Percentiles rank a stretch among this genome's conserved stretches.
Conservation (phyloP, 2,797 vertebrate species). For the Dermochelys coriacea region DNA sequence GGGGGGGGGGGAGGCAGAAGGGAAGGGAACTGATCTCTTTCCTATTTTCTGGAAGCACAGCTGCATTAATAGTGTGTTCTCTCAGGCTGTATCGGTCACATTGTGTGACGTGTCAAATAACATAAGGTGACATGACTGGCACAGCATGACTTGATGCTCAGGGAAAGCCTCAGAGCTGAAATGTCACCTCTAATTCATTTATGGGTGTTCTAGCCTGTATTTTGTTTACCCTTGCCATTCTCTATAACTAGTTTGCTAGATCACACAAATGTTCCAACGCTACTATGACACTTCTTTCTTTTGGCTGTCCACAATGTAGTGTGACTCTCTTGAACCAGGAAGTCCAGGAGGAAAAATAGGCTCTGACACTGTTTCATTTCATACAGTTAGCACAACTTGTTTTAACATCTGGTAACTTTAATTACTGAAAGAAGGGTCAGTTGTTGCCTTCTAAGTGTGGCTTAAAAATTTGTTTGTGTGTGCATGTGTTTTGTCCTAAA, state of each 20-base stretch:
- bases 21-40: constrained; percentile 58
- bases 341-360: background rate
- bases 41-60: constrained; percentile 44
- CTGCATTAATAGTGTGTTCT: constrained; percentile 37
- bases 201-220: constrained; percentile 26
- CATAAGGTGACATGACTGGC: constrained; percentile 36
- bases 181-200: constrained; percentile 63
- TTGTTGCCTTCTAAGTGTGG: background rate
- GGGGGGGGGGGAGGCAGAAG: background rate
- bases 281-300: background rate
- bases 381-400: background rate
- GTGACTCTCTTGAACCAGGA: background rate
- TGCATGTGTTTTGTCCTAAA: background rate
- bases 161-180: constrained; percentile 40
- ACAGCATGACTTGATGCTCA: constrained; percentile 15
- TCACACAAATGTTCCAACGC: background rate
- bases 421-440: background rate
- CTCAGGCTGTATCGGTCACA: background rate
- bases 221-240: constrained; percentile 39
- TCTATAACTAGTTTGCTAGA: background rate
- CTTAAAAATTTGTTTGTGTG: background rate
- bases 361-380: background rate
- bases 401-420: background rate
- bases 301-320: background rate
- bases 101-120: constrained; percentile 10